phyloP scores from a whole-genome alignment of 2,888 invertebrate genomes.

The Meganola albula region DNA sequence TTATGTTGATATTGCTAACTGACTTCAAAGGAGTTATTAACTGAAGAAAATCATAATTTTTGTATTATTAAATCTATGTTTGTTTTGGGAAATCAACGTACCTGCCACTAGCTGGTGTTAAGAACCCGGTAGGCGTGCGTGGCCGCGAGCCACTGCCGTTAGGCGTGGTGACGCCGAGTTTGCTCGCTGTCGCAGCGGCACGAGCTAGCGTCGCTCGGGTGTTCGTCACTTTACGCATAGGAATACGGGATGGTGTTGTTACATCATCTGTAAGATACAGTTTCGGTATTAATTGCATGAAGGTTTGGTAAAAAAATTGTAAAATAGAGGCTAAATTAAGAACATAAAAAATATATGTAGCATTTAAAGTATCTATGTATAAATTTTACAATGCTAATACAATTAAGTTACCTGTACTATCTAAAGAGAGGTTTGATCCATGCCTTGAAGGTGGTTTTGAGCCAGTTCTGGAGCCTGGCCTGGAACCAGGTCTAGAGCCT shows the following conservation, averaged over 20 bases:
- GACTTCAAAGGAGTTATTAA: too few relatives aligned
- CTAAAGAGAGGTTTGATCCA: slow-evolving; percentile 93
- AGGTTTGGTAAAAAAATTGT: not conserved
- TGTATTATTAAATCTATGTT: too few relatives aligned
- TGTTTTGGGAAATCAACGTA: too few relatives aligned
- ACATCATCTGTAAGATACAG: slow-evolving; percentile 83
- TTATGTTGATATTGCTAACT: too few relatives aligned
- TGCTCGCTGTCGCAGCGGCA: slow-evolving; percentile 79
- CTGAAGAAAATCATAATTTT: too few relatives aligned
- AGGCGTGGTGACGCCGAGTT: slow-evolving; percentile 76
- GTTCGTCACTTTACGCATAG: slow-evolving; percentile 83
- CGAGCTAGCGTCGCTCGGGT: slow-evolving; percentile 72
- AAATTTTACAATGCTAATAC: not conserved
- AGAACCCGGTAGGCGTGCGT: slow-evolving; percentile 86
- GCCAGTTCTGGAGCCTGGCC: slow-evolving; percentile 90
- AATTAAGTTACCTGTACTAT: slow-evolving; percentile 84
- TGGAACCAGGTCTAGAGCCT: slow-evolving; percentile 89
- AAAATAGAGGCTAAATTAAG: not conserved
- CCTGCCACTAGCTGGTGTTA: slow-evolving; percentile 88
- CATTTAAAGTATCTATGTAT: not conserved
- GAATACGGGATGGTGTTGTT: slow-evolving; percentile 87
- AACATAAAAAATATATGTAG: not conserved
- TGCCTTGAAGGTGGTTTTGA: slow-evolving; percentile 96
- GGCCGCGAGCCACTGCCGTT: slow-evolving; percentile 82
- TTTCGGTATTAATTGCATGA: not conserved